Evolutionary conservation across 2,888 invertebrate genomes (phyloP), one percentile per base, ranked within the genome.

Genomic region (Ichneumoninae sp.): DNA sequence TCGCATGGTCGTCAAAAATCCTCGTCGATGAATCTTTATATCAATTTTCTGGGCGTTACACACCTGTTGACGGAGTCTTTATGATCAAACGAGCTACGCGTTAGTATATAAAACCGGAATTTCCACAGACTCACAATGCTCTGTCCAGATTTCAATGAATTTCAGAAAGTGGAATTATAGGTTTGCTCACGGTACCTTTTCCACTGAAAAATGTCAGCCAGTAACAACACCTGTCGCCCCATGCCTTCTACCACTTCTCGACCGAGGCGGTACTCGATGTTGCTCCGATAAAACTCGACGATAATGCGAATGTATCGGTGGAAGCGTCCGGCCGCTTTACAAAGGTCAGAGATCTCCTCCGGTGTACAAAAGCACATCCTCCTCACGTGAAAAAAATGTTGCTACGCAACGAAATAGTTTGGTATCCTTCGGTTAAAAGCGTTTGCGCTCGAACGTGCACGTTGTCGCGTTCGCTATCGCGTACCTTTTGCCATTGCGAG

Each of bases 1-100:
- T 68, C 81, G 85, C 88, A 90, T 90, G 90, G 90, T 85, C 89
- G 89, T 82, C 71, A 79, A 68, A 86, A 88, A 89, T 88, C 88
- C 89, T 88, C 88, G 76, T 26, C 66, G 80, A 80, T 77, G 36
- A 40, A 40, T 76, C 60, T n/a, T 30, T 47, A 5, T 66, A 77
- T 68, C 71, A 65, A 80, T 74, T 72, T 44, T 77, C 52, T 65
- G 69, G 62, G 65, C 36, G 69, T 60, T 69, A 65, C 69, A 78
- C 44, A 57, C 65, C 74, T 78, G 80, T 78, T 74, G 44, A 44
- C 3, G 50, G 69, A 81, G 78, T 84, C 26, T 69, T 74, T 76
- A 65, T 72, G 60, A 74, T 77, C 72, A 22, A 36, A 40, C 1
- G 22, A 60, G 16, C 10, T 6, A 13, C 36, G 40, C 68, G 22